phyloP scores from a whole-genome alignment of 2,888 invertebrate species.

The Drosophila pseudotalamancana region DNA sequence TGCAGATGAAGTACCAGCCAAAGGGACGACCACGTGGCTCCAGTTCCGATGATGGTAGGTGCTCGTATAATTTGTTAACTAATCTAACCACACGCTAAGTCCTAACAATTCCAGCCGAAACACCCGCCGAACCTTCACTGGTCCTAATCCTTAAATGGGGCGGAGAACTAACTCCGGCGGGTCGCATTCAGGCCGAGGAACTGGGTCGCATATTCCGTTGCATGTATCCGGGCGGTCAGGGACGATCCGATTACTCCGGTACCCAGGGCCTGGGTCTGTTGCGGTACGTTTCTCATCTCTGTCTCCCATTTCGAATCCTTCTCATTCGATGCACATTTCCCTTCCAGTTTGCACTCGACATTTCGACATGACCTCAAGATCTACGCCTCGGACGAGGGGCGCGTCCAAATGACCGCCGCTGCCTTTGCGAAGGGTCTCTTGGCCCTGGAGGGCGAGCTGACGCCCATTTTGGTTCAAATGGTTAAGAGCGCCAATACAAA shows the following conservation, averaged over 20 bases:
- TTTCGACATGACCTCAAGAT: constrained; percentile 99
- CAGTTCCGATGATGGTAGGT: constrained; percentile 95
- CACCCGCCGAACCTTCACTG: constrained; percentile 95
- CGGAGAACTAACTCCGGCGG: constrained; percentile 99
- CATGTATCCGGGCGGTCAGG: constrained; percentile 99
- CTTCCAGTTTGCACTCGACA: constrained; percentile 93
- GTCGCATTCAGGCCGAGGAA: constrained; percentile 98
- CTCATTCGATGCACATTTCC: background rate
- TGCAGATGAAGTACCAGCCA: constrained; percentile 99
- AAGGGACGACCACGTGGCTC: constrained; percentile 95
- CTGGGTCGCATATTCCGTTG: constrained; percentile 98
- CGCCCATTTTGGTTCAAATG: constrained; percentile 99
- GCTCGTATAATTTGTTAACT: constrained; percentile 3
- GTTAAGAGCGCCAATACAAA: constrained; percentile 99
- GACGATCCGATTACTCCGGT: constrained; percentile 94
- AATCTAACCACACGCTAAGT: constrained; percentile 51
- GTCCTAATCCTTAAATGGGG: constrained; percentile 99
- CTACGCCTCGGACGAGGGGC: constrained; percentile 99
- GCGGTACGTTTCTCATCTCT: constrained; percentile 85
- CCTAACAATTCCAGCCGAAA: constrained; percentile 86
- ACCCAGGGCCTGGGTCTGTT: constrained; percentile 98
- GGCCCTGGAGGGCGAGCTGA: constrained; percentile 98
- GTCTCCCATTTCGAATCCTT: accelerated
- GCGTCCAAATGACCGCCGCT: constrained; percentile 99
- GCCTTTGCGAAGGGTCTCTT: constrained; percentile 99